Percentiles rank a stretch among this genome's conserved stretches.
Evolutionary conservation across 2,797 vertebrate species (phyloP).

Genomic region (Notamacropus eugenii): DNA sequence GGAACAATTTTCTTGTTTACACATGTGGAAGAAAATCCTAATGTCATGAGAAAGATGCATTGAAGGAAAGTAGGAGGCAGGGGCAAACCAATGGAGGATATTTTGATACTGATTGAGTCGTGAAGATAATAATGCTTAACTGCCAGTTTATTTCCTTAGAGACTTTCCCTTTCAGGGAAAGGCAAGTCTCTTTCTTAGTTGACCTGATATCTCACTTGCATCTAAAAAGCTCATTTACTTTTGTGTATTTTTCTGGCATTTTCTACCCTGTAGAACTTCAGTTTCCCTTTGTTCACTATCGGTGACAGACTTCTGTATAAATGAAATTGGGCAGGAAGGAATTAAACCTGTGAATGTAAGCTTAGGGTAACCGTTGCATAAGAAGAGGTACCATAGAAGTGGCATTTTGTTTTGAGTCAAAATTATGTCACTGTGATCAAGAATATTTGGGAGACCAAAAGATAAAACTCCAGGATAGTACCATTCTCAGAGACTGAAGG

Average conservation of each 20-base stretch:
- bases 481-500: background rate
- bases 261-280: background rate
- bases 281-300: background rate
- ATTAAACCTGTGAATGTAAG: background rate
- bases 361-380: background rate
- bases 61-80: background rate
- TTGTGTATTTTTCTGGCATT: background rate
- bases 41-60: background rate
- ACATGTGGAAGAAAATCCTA: slow-evolving; percentile 18
- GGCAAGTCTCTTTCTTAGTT: background rate
- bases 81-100: background rate
- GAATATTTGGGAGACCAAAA: background rate
- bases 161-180: background rate
- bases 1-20: background rate
- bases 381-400: background rate
- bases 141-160: background rate
- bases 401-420: background rate
- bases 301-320: background rate
- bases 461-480: background rate
- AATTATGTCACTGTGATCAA: background rate
- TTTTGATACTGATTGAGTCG: background rate
- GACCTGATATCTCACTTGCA: background rate
- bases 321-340: background rate
- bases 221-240: background rate
- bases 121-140: background rate